Conservation (phyloP, 1,140 invertebrate genomes). For the Geopemphigus sp. region DNA sequence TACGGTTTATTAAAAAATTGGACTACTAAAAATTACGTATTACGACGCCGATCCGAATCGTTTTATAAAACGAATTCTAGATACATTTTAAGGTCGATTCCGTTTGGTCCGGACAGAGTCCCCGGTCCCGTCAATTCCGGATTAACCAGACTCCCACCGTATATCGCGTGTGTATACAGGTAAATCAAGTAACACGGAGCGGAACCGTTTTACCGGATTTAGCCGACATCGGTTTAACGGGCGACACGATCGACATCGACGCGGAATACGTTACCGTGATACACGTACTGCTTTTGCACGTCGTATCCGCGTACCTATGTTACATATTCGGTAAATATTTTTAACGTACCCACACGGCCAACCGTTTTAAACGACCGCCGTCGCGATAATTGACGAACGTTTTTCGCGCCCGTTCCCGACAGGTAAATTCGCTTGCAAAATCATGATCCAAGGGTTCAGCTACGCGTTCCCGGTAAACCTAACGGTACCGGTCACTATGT, state of each 20-base stretch:
- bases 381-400: conserved; percentile 25
- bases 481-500: conserved; percentile 85
- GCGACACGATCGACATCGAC: conserved; percentile 68
- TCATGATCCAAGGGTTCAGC: conserved; percentile 93
- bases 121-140: too few relatives aligned
- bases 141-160: too few relatives aligned
- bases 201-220: conserved; percentile 67
- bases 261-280: conserved; percentile 71
- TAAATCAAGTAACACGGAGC: conserved; percentile 37
- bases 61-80: too few relatives aligned
- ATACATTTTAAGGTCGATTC: too few relatives aligned
- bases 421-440: conserved; percentile 94
- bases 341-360: too few relatives aligned
- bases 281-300: conserved; percentile 78
- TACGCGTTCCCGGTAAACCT: conserved; percentile 93
- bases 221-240: conserved; percentile 68
- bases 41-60: too few relatives aligned
- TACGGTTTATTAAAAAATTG: too few relatives aligned
- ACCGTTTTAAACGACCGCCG: conserved; percentile 41
- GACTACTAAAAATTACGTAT: too few relatives aligned
- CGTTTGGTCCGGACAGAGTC: too few relatives aligned
- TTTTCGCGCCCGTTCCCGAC: conserved; percentile 51
- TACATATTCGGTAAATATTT: conserved; percentile 75
- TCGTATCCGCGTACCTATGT: conserved; percentile 78
- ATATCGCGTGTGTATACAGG: not conserved